phyloP scores from a whole-genome alignment of 2,888 invertebrate genomes.

The Pantelozetes paolii region DNA sequence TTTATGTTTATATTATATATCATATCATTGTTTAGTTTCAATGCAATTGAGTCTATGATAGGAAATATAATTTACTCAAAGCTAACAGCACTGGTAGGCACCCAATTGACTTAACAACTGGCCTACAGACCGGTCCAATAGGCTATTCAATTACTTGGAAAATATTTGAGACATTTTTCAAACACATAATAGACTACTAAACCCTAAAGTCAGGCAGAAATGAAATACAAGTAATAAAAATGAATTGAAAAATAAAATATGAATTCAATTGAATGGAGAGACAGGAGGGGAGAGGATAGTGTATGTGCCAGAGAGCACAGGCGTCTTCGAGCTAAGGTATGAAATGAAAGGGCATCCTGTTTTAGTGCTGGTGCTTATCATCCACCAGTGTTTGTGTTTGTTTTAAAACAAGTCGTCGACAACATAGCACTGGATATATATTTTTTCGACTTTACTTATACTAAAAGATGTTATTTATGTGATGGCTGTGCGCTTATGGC shows the following conservation, averaged over 20 bases:
- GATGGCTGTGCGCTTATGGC: neutral
- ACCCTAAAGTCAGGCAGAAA: neutral
- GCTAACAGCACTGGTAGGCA: too few species aligned
- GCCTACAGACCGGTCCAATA: too few species aligned
- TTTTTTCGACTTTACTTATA: neutral
- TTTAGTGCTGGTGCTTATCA: neutral
- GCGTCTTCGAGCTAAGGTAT: neutral
- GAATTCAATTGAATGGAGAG: constrained; percentile 1
- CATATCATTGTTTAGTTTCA: constrained; percentile 7
- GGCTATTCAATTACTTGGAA: too few species aligned
- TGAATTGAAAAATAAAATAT: constrained; percentile 6
- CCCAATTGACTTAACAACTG: too few species aligned
- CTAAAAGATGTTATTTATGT: constrained; percentile 11
- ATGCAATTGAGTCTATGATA: neutral
- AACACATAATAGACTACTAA: neutral
- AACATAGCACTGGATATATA: neutral
- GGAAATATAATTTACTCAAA: neutral
- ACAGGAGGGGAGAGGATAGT: neutral
- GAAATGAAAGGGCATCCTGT: constrained; percentile 22
- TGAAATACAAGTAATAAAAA: neutral
- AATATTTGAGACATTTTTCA: too few species aligned
- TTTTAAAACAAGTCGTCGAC: constrained; percentile 19
- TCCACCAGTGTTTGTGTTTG: neutral
- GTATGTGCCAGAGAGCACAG: neutral
- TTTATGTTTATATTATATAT: constrained; percentile 1